phyloP scores from a whole-genome alignment of 2,797 vertebrate species.

The Hydrophis major region DNA sequence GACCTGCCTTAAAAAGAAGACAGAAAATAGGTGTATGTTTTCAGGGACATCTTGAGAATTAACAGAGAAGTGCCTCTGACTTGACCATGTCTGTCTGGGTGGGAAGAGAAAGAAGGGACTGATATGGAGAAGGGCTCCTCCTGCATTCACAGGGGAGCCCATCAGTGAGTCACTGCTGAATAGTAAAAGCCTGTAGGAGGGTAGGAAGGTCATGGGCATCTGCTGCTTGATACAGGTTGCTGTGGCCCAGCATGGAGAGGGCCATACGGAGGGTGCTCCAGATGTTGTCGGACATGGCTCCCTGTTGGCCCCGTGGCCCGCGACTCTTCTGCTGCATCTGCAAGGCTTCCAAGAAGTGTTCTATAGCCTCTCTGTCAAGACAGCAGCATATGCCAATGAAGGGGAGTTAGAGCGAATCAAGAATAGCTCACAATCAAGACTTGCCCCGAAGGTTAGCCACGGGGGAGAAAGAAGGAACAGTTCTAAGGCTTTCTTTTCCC shows the following conservation, averaged over 20 bases:
- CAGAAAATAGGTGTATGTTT: neutral
- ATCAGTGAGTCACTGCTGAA: constrained; percentile 84
- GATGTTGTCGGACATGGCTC: constrained; percentile 98
- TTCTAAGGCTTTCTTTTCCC: neutral
- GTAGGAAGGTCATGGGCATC: constrained; percentile 87
- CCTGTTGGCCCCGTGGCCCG: constrained; percentile 79
- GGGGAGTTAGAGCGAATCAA: neutral
- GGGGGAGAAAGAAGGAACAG: neutral
- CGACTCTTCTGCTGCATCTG: constrained; percentile 88
- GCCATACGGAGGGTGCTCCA: constrained; percentile 98
- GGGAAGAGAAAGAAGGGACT: constrained; percentile 51
- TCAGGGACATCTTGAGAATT: neutral
- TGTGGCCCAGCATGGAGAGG: constrained; percentile 97
- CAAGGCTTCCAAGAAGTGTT: constrained; percentile 96
- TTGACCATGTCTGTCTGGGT: constrained; percentile 43
- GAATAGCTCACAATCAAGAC: no score
- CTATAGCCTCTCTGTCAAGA: constrained; percentile 85
- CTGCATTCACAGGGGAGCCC: constrained; percentile 67
- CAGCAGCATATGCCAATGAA: constrained; percentile 39
- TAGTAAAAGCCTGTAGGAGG: constrained; percentile 85
- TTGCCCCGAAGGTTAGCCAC: no score
- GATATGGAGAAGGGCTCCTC: constrained; percentile 44
- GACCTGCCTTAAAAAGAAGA: neutral
- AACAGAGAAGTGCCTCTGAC: neutral
- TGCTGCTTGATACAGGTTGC: constrained; percentile 86